A percentile compares a stretch with the other conserved stretches of the same genome.
These are phyloP conservation scores for Astyanax mexicanus DNA, from an alignment of 2,797 vertebrate species.

Conservation along the genomic window DNA sequence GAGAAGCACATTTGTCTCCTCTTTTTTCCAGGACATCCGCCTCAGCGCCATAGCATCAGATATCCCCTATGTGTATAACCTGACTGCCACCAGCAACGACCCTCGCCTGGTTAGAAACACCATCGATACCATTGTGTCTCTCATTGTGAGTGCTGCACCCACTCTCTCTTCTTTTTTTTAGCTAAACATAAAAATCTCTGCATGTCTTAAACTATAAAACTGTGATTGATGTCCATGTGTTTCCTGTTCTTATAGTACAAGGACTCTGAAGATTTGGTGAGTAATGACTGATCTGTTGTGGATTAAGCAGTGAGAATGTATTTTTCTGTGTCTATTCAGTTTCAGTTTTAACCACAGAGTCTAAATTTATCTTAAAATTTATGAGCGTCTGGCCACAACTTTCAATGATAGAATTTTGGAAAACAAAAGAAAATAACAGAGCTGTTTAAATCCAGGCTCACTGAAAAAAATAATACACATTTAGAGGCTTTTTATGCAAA, in stretches of 20 bases:
- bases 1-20: neutral
- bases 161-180: neutral
- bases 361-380: neutral
- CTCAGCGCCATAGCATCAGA: neutral
- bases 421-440: no score
- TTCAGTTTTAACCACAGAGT: neutral
- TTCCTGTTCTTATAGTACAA: neutral
- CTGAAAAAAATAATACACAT: no score
- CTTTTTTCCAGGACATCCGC: neutral
- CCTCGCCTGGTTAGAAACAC: neutral
- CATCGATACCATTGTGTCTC: neutral
- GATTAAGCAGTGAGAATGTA: neutral
- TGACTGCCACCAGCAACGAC: neutral
- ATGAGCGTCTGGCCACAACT: neutral
- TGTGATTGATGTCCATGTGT: neutral
- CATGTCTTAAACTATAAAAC: neutral
- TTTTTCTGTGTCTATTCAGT: neutral
- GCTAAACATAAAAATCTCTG: neutral
- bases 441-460: no score
- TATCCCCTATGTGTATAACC: neutral
- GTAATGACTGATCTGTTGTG: neutral
- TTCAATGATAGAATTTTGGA: no score
- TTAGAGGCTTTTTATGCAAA: no score
- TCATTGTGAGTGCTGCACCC: neutral
- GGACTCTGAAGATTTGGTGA: neutral